Evolutionary conservation across 35 echinoderm and acorn worm species (phyloP).

Genomic region (Stichopus chloronotus): DNA sequence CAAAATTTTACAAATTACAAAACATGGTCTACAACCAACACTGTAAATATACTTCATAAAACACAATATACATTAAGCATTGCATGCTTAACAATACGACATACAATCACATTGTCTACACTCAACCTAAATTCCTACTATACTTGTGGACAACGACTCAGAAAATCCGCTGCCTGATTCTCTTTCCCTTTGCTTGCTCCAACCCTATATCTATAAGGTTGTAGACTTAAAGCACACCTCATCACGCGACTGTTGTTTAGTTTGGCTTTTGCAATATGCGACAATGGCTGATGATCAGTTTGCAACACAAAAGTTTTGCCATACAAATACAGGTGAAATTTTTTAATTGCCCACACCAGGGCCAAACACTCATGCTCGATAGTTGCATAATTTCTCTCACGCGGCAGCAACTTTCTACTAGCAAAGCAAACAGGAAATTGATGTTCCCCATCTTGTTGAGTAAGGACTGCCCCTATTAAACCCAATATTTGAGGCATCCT

Average conservation of each 20-base stretch:
- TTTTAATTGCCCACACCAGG: conserved; percentile 46
- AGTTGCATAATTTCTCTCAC: conserved; percentile 26
- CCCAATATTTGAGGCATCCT: conserved; percentile 70
- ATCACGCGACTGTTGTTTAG: conserved; percentile 30
- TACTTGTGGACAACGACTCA: conserved; percentile 41
- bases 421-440: conserved; percentile 64
- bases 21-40: not conserved
- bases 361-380: conserved; percentile 52
- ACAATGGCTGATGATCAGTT: conserved; percentile 59
- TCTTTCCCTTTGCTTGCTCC: conserved; percentile 45
- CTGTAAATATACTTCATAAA: not conserved
- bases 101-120: not conserved
- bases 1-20: not conserved
- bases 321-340: conserved; percentile 56
- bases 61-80: not conserved
- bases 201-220: conserved; percentile 40
- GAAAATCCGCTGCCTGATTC: conserved; percentile 49
- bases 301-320: conserved; percentile 55
- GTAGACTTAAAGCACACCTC: conserved; percentile 48
- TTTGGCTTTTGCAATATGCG: conserved; percentile 35
- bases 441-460: conserved; percentile 44
- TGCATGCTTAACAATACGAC: not conserved
- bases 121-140: not conserved
- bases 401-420: conserved; percentile 64
- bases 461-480: conserved; percentile 66